Conservation (phyloP, 2,113 vertebrate genomes). For the Psilopsiagon aymara region DNA sequence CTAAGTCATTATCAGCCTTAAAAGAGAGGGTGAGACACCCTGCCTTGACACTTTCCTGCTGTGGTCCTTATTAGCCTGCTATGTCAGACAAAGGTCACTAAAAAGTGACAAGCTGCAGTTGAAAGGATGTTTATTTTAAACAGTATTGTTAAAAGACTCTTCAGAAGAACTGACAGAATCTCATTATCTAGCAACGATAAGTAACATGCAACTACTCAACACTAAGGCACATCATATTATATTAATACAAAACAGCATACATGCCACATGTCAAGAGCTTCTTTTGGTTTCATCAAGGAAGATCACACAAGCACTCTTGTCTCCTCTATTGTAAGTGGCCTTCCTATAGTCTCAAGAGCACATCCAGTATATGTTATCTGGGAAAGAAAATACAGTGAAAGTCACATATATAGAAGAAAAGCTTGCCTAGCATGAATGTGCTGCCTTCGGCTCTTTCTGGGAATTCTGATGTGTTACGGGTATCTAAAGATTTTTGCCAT, state of each 20-base stretch:
- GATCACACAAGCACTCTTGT: not conserved
- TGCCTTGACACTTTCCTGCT: not conserved
- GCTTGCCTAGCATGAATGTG: not conserved
- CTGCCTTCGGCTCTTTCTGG: not conserved
- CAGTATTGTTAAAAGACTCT: not conserved
- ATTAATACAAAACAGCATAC: not conserved
- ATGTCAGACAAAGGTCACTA: not conserved
- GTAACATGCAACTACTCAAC: not conserved
- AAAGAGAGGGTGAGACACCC: not conserved
- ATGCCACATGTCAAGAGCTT: not conserved
- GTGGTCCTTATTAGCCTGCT: not conserved
- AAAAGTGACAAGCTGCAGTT: not conserved
- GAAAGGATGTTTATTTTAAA: not conserved
- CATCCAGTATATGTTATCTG: not conserved
- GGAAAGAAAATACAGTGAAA: not conserved
- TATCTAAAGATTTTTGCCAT: not conserved
- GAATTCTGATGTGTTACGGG: not conserved
- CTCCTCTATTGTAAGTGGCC: not conserved
- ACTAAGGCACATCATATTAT: not conserved
- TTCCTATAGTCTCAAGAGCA: not conserved
- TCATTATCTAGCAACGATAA: not conserved
- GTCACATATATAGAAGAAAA: not conserved
- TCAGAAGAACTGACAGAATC: not conserved
- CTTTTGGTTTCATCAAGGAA: not conserved
- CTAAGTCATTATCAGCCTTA: not conserved